A percentile compares a stretch with the other conserved stretches of the same genome.
Evolutionary conservation across 2,797 vertebrate genomes (phyloP).

Genomic region (Eospalax fontanierii): DNA sequence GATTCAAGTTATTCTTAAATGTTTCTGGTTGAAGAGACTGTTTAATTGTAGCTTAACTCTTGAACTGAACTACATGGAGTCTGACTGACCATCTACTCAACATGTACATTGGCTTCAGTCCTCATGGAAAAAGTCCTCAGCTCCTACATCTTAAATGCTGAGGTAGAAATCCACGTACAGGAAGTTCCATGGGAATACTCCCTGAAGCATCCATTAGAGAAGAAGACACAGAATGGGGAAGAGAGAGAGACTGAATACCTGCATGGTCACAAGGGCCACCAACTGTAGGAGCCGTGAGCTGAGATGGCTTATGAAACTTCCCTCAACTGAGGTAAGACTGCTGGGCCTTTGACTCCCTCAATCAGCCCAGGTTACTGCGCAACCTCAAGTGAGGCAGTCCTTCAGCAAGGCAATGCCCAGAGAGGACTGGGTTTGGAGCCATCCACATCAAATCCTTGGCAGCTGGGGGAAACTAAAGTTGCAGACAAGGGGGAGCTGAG

Average conservation of each 20-base stretch:
- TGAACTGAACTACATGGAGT: neutral
- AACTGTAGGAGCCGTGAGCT: neutral
- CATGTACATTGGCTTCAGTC: neutral
- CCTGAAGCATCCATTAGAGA: neutral
- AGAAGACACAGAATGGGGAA: neutral
- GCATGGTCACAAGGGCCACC: neutral
- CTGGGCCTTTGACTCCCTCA: neutral
- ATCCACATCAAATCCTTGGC: neutral
- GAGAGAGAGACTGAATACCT: neutral
- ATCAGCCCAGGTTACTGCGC: neutral
- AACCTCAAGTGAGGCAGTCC: neutral
- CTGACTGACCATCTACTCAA: neutral
- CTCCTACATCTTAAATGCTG: neutral
- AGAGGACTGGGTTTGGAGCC: neutral
- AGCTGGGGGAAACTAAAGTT: neutral
- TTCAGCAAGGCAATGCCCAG: neutral
- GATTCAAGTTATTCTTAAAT: neutral
- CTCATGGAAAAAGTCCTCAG: neutral
- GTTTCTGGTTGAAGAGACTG: neutral
- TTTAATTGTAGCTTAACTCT: conserved; percentile 42
- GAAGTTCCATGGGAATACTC: neutral
- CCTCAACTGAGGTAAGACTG: neutral
- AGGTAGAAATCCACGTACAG: neutral
- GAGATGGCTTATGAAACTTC: neutral
- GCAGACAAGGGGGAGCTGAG: too few relatives aligned